Conservation (phyloP, 2,113 vertebrate genomes). For the Dasyornis broadbenti region DNA sequence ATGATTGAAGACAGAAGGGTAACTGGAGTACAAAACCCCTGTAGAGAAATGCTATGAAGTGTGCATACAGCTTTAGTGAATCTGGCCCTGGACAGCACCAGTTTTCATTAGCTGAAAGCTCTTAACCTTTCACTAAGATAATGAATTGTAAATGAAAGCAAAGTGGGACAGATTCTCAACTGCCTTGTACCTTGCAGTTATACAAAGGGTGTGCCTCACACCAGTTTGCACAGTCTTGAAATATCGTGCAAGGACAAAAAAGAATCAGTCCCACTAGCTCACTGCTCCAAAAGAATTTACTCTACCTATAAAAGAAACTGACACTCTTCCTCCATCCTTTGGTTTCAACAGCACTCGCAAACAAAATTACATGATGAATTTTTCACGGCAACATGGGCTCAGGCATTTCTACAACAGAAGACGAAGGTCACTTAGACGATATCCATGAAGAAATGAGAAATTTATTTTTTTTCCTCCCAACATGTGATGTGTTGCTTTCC, state of each 20-base stretch:
- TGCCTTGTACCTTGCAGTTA: neutral
- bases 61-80: constrained; percentile 34
- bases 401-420: constrained; percentile 98
- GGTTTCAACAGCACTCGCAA: constrained; percentile 91
- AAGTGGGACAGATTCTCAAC: constrained; percentile 8
- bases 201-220: neutral
- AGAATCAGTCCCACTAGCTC: neutral
- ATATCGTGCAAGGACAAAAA: neutral
- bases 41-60: neutral
- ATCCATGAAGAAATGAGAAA: constrained; percentile 80
- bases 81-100: constrained; percentile 12
- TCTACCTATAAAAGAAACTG: constrained; percentile 1
- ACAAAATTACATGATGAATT: constrained; percentile 99
- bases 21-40: neutral
- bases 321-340: constrained; percentile 57
- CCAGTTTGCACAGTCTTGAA: neutral
- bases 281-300: neutral
- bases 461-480: constrained; percentile 67
- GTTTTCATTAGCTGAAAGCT: neutral
- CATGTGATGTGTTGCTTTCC: constrained; percentile 74
- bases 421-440: constrained; percentile 90
- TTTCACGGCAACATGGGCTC: constrained; percentile 94
- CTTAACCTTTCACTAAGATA: neutral
- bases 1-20: neutral
- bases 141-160: neutral